These are phyloP conservation scores for Cephalotes varians DNA, from an alignment of 2,888 invertebrate genomes.

Conservation along the genomic window DNA sequence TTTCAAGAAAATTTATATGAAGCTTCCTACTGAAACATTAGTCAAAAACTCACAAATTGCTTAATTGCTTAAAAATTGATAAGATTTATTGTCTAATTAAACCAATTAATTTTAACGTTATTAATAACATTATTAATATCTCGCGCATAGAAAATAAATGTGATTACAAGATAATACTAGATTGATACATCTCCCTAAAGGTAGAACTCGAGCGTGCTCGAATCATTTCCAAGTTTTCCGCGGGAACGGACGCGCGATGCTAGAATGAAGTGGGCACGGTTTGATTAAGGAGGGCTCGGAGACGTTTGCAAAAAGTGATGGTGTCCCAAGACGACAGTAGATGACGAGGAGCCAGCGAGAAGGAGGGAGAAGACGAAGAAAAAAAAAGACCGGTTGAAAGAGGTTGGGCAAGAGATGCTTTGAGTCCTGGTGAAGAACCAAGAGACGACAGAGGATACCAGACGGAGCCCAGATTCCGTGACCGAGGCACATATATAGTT, in stretches of 20 bases:
- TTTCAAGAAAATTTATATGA: too few species aligned
- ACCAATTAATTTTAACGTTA: too few species aligned
- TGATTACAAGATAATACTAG: not conserved
- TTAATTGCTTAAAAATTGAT: too few species aligned
- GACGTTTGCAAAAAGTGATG: constrained; percentile 79
- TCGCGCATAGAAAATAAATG: not conserved
- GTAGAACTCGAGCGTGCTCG: not conserved
- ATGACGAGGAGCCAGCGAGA: constrained; percentile 68
- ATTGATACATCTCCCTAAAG: not conserved
- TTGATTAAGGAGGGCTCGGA: constrained; percentile 78
- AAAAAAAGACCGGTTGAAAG: not conserved
- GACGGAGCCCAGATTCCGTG: constrained; percentile 28
- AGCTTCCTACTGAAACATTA: too few species aligned
- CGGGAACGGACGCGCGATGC: not conserved
- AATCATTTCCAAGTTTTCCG: constrained; percentile 17
- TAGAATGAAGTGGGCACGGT: constrained; percentile 75
- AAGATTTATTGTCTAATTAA: too few species aligned
- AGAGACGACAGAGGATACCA: constrained; percentile 14
- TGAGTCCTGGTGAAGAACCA: constrained; percentile 6
- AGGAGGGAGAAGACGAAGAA: constrained; percentile 36
- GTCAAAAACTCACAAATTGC: too few species aligned
- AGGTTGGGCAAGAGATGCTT: constrained; percentile 40
- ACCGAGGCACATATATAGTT: constrained; percentile 24
- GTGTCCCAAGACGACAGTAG: constrained; percentile 68
- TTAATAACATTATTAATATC: not conserved